Conservation (phyloP, 30 jellyfish, hydroid and myxozoan genomes). For the Hydractinia symbiolongicarpus region DNA sequence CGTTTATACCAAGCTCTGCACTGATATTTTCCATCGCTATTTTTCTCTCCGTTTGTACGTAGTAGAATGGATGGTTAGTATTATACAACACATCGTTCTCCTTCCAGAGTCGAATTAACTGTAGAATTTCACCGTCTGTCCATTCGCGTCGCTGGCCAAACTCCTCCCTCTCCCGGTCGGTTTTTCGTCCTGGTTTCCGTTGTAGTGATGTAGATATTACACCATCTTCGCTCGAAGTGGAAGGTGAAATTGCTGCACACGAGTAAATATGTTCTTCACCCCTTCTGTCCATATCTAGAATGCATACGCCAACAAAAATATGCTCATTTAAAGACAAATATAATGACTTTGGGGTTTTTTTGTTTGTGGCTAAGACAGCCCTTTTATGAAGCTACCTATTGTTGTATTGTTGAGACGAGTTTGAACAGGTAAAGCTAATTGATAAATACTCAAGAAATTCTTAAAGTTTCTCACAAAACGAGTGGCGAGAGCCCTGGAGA, state of each 20-base stretch:
- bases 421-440: no score
- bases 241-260: not conserved
- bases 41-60: constrained; percentile 53
- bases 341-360: no score
- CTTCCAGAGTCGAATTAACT: constrained; percentile 58
- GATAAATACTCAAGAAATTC: no score
- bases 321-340: no score
- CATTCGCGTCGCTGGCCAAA: constrained; percentile 39
- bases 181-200: constrained; percentile 18
- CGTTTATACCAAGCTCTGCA: constrained; percentile 40
- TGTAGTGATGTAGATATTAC: not conserved
- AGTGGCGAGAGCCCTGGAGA: no score
- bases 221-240: constrained; percentile 3
- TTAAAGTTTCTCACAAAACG: no score
- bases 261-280: not conserved
- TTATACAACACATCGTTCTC: constrained; percentile 59
- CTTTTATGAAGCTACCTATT: no score
- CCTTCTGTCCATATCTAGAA: constrained; percentile 5
- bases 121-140: constrained; percentile 49
- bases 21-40: constrained; percentile 49
- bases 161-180: constrained; percentile 27
- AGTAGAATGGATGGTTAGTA: constrained; percentile 48
- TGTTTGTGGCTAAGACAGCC: no score
- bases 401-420: no score
- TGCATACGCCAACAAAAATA: not conserved